Base-by-base conservation (phyloP, 2,888 invertebrate species). In the Euzetes globulus region DNA sequence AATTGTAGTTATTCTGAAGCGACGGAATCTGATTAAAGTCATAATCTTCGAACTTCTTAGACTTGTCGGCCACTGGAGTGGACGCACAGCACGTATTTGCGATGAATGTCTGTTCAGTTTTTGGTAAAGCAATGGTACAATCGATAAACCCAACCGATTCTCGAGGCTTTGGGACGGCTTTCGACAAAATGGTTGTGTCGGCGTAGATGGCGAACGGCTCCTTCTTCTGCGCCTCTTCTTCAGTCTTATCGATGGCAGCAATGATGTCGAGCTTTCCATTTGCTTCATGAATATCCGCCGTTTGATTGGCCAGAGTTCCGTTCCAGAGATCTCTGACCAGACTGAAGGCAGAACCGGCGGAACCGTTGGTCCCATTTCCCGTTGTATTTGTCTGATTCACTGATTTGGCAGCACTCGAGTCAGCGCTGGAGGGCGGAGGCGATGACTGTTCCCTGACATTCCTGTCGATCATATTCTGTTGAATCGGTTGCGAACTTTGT, bases 21-120 rank as follows among this genome's bases (percentile, higher is more conserved):
- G 33, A 1, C 1, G 29, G 5, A 9, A 65, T 65, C 15, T 5
- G 37, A 33, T 19, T 15, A 6, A 37, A 15, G 29, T 37, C 11
- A 7, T 17, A 33, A 6, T 33, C n/a, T 6, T n/a, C 13, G 6
- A 2, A 2, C 33, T 60, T 60, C 29, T n/a, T 27, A 29, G 37
- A n/a, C 29, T 65, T 65, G 19, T 65, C 65, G 65, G 37, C n/a
- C 37, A 65, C n/a, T 19, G 65, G 65, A n/a, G 65, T 65, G 9
- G 65, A 65, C 9, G 19, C 15, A 37, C 37, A 65, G 6, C n/a
- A 7, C 2, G 58, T 58, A 1, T 58, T 58, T 1, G 65, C 65
- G 15, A 65, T 3, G 65, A 65, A 65, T 37, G 33, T 15, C 5
- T 37, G 1, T 11, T 65, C 65, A 19, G 7, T 65, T n/a, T 65